Base-by-base conservation (phyloP, 1,140 invertebrate species). In the Anastatus disparis region DNA sequence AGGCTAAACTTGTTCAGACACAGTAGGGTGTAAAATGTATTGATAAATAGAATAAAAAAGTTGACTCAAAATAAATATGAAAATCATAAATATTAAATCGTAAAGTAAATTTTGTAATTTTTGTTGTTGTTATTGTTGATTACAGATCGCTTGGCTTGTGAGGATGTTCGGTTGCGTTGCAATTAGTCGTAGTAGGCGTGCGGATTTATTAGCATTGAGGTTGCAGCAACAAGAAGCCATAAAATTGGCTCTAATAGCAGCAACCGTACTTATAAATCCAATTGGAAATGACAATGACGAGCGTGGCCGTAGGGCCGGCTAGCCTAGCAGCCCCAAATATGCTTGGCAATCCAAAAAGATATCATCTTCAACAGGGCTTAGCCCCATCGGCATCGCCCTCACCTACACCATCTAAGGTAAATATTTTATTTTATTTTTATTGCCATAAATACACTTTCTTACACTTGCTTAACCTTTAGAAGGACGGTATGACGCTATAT, bases 261-360 rank as follows among this genome's bases (percentile, higher is more conserved):
- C 31, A 22, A 29, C 35, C 13, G 56, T 12, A 26, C n/a, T n/a
- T n/a, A n/a, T n/a, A n/a, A n/a, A n/a, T n/a, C n/a, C n/a, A n/a
- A 17, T 2, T 71, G 78, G 78, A 79, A 81, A 81, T 84, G 79
- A 84, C 81, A 75, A 82, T 84, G 81, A 81, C 82, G 77, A 83
- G 82, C 76, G 75, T 83, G 73, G 77, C 80, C 75, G 44, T 65
- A 53, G 80, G 77, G 75, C 80, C 78, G 80, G 81, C 76, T 82
- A 82, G 79, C 77, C 75, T 81, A 35, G 75, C 76, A 74, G 76
- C 77, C 65, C 71, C 76, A 55, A 79, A 79, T 71, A 83, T 83
- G 82, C 78, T 82, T 52, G 75, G 70, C 76, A n/a, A n/a, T n/a
- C 75, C 79, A 20, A 83, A 81, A 72, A 77, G 80, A 56, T 82